phyloP scores from a whole-genome alignment of 2,888 invertebrate genomes.

The Thymelicus sylvestris region DNA sequence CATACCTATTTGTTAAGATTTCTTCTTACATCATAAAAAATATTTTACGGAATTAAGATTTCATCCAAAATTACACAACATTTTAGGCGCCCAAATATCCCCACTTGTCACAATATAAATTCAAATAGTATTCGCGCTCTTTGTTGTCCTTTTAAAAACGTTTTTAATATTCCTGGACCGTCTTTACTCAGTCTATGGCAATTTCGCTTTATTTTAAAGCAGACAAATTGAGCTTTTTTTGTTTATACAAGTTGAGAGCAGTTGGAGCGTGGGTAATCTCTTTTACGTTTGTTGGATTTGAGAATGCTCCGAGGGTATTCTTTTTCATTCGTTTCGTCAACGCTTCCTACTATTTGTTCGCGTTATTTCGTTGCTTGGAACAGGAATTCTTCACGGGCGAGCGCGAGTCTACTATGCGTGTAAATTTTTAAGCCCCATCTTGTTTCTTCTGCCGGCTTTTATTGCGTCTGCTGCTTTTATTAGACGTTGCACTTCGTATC shows the following conservation, averaged over 20 bases:
- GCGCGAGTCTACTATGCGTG: constrained; percentile 72
- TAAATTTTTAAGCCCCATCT: constrained; percentile 73
- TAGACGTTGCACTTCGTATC: constrained; percentile 58
- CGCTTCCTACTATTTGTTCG: constrained; percentile 68
- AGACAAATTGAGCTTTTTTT: constrained; percentile 77
- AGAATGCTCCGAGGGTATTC: constrained; percentile 63
- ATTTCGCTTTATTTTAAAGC: constrained; percentile 78
- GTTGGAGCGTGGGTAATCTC: constrained; percentile 82
- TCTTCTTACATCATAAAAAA: constrained; percentile 1
- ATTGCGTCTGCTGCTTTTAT: constrained; percentile 51
- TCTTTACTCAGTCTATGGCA: constrained; percentile 75
- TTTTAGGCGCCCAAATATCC: constrained; percentile 33
- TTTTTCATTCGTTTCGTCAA: constrained; percentile 77
- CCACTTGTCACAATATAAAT: constrained; percentile 72
- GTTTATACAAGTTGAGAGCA: constrained; percentile 81
- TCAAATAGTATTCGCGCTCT: constrained; percentile 69
- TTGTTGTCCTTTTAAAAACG: constrained; percentile 75
- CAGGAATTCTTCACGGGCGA: constrained; percentile 65
- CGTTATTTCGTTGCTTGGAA: constrained; percentile 61
- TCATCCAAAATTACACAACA: constrained; percentile 16
- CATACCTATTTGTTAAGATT: background rate
- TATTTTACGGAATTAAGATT: background rate
- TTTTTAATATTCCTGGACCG: constrained; percentile 80
- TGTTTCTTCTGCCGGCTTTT: constrained; percentile 56
- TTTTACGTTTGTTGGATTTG: constrained; percentile 81